Evolutionary conservation across 2,797 vertebrate species (phyloP).

Genomic region (Platalea minor): DNA sequence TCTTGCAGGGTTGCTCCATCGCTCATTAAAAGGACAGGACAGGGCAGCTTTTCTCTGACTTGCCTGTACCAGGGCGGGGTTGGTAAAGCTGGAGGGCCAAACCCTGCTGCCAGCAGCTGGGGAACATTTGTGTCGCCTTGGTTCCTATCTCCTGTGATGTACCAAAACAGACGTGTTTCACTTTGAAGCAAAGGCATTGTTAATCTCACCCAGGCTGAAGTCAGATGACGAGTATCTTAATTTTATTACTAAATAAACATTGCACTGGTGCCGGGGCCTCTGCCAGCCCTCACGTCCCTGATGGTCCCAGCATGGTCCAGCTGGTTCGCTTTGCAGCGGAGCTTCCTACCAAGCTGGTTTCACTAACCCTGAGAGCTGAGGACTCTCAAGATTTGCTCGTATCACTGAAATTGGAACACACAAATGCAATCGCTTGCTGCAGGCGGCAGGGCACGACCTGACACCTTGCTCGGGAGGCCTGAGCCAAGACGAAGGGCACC

Average conservation of each 20-base stretch:
- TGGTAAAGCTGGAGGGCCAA: not conserved
- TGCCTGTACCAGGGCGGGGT: not conserved
- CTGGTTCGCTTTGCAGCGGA: not conserved
- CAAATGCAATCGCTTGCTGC: not conserved
- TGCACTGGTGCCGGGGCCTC: not conserved
- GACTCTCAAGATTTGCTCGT: not conserved
- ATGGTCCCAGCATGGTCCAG: not conserved
- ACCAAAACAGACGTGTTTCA: rapidly evolving
- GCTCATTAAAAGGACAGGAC: not conserved
- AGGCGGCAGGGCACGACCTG: not conserved
- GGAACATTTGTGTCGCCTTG: not conserved
- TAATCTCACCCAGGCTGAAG: not conserved
- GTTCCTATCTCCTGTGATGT: not conserved
- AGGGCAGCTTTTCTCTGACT: not conserved
- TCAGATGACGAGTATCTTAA: not conserved
- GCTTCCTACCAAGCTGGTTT: not conserved
- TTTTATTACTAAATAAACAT: not conserved
- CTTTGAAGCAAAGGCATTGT: not conserved
- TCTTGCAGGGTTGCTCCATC: not conserved
- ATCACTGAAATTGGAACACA: not conserved
- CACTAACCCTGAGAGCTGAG: not conserved
- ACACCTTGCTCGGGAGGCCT: not conserved
- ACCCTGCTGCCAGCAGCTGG: not conserved
- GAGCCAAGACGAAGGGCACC: not conserved
- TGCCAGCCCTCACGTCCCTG: not conserved